phyloP scores from a whole-genome alignment of 2,113 vertebrate genomes.

The Pangasianodon hypophthalmus region DNA sequence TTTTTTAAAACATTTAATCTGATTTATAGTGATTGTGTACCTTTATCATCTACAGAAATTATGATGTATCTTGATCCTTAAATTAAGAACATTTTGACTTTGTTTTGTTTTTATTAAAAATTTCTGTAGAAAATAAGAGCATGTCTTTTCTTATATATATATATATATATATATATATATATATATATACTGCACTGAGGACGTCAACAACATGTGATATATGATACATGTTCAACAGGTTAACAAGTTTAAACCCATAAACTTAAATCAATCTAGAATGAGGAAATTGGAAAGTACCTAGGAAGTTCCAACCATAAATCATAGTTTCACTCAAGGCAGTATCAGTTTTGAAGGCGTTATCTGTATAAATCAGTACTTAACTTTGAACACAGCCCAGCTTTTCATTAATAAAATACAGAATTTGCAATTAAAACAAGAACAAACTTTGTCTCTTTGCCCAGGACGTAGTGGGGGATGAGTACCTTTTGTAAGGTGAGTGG shows the following conservation, averaged over 20 bases:
- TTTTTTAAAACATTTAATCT: background rate
- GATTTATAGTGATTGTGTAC: background rate
- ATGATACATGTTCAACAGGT: background rate
- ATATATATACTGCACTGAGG: too few species aligned
- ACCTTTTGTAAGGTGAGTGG: background rate
- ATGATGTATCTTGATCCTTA: background rate
- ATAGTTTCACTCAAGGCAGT: background rate
- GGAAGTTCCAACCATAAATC: background rate
- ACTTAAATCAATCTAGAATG: background rate
- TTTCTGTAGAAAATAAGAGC: background rate
- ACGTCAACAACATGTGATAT: background rate
- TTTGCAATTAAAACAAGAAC: background rate
- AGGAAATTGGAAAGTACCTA: conserved; percentile 3
- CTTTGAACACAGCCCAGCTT: background rate
- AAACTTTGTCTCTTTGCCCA: background rate
- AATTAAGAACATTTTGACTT: background rate
- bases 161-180: background rate
- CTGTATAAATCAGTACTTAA: background rate
- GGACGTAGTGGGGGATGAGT: background rate
- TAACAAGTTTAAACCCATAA: background rate
- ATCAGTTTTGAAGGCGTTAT: conserved; percentile 1
- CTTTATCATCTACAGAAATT: background rate
- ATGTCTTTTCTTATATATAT: background rate
- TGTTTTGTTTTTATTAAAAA: background rate
- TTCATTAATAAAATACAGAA: background rate